Conservation (phyloP, 2,888 invertebrate genomes). For the Tromatobia lineatoria region DNA sequence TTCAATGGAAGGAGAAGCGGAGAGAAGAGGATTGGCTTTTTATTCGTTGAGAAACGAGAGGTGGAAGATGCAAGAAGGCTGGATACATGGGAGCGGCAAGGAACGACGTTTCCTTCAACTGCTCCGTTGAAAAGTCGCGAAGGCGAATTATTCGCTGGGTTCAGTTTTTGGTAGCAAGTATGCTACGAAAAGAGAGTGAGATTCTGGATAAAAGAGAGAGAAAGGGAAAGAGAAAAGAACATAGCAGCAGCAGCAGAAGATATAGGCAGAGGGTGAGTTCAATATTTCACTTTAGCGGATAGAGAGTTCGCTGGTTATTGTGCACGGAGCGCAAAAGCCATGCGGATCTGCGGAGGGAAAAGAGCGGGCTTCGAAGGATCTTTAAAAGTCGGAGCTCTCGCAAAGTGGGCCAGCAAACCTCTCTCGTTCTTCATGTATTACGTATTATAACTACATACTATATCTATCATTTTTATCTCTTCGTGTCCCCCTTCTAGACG, state of each 20-base stretch:
- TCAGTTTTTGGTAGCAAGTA: conserved; percentile 38
- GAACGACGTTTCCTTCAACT: conserved; percentile 13
- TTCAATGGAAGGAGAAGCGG: conserved; percentile 24
- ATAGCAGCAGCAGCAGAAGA: conserved; percentile 40
- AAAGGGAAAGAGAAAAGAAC: neutral
- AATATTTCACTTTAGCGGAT: conserved; percentile 60
- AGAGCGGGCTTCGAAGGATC: conserved; percentile 40
- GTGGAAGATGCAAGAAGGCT: conserved; percentile 3
- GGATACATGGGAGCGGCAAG: neutral
- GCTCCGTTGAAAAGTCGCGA: conserved; percentile 54
- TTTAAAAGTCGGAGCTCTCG: conserved; percentile 63
- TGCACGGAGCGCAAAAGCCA: conserved; percentile 44
- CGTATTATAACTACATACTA: conserved; percentile 47
- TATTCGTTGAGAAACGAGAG: conserved; percentile 18
- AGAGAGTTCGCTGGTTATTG: conserved; percentile 32
- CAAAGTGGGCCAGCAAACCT: conserved; percentile 59
- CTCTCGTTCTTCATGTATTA: conserved; percentile 59
- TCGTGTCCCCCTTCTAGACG: conserved; percentile 1
- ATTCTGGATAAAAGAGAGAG: neutral
- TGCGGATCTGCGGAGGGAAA: conserved; percentile 30
- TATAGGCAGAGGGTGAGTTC: conserved; percentile 54
- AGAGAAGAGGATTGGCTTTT: conserved; percentile 30
- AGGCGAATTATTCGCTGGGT: conserved; percentile 59
- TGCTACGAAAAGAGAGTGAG: conserved; percentile 24
- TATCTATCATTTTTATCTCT: conserved; percentile 47